Evolutionary conservation across 1,140 invertebrate genomes (phyloP).

Genomic region (Brachionus asplanchnoidis): DNA sequence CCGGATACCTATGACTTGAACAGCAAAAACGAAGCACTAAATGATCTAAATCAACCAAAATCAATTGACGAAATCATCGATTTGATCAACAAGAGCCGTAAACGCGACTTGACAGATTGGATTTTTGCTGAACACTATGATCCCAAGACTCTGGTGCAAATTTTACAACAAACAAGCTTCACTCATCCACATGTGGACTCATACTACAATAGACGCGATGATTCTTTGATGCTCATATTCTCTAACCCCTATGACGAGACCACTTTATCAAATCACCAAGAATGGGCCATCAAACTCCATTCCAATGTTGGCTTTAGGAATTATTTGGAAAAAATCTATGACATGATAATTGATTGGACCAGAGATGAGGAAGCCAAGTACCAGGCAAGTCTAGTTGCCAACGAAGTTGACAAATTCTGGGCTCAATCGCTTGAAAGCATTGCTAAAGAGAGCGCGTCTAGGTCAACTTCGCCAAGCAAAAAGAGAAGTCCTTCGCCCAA

Average conservation of each 20-base stretch:
- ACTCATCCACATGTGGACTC: constrained; percentile 51
- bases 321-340: constrained; percentile 53
- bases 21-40: not conserved
- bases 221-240: constrained; percentile 51
- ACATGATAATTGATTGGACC: constrained; percentile 51
- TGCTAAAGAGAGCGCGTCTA: constrained; percentile 38
- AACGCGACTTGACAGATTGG: constrained; percentile 54
- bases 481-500: constrained; percentile 37
- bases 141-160: constrained; percentile 52
- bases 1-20: constrained; percentile 24
- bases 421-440: constrained; percentile 44
- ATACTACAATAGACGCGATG: constrained; percentile 55
- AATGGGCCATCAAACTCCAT: constrained; percentile 54
- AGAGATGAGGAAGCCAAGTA: constrained; percentile 55
- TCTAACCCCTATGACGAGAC: constrained; percentile 53
- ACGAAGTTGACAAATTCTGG: constrained; percentile 50
- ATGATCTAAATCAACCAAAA: constrained; percentile 19
- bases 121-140: constrained; percentile 56
- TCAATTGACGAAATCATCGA: constrained; percentile 44
- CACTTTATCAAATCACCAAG: constrained; percentile 49
- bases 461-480: not conserved
- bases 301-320: constrained; percentile 57
- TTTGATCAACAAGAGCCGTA: constrained; percentile 50
- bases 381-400: constrained; percentile 48
- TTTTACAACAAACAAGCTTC: constrained; percentile 50